A percentile compares a stretch with the other conserved stretches of the same genome.
Evolutionary conservation across 2,797 vertebrate species (phyloP).

Genomic region (Argyrosomus regius): DNA sequence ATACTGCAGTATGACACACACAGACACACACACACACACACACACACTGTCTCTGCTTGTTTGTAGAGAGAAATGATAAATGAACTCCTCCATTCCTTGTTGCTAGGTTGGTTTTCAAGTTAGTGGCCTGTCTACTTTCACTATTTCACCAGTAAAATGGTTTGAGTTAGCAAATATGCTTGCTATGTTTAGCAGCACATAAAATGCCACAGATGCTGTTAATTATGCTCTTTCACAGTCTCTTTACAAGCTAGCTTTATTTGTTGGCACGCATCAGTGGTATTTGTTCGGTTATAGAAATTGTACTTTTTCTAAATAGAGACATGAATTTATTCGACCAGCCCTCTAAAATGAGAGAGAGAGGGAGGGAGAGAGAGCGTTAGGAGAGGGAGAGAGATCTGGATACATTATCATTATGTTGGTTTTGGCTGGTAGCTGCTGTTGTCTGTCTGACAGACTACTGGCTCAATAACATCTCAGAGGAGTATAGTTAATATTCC

Average conservation of each 20-base stretch:
- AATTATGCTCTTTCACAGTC: conserved; percentile 44
- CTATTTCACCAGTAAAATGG: conserved; percentile 27
- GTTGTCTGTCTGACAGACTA: conserved; percentile 53
- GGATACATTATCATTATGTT: conserved; percentile 47
- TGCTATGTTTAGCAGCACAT: conserved; percentile 33
- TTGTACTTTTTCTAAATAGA: conserved; percentile 16
- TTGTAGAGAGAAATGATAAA: conserved; percentile 36
- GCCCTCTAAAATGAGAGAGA: conserved; percentile 11
- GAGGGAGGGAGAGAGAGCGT: background rate
- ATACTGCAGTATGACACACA: conserved; percentile 13
- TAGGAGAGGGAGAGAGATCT: background rate
- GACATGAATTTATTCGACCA: conserved; percentile 15
- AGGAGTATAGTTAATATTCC: conserved; percentile 63
- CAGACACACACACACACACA: conserved; percentile 8
- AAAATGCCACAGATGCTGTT: conserved; percentile 43
- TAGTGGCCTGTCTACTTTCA: background rate
- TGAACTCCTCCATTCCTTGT: conserved; percentile 17
- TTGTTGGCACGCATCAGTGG: conserved; percentile 14
- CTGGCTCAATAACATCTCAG: conserved; percentile 61
- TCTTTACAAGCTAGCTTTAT: conserved; percentile 43
- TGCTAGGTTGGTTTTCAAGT: conserved; percentile 41
- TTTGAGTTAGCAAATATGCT: conserved; percentile 34
- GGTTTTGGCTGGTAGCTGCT: conserved; percentile 53
- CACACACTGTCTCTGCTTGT: background rate
- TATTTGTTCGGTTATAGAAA: conserved; percentile 31